Percentiles rank a stretch among this genome's conserved stretches.
These are phyloP conservation scores for Cladopsammia gracilis DNA, from an alignment of 64 coral and sea anemone species.

Conservation along the genomic window DNA sequence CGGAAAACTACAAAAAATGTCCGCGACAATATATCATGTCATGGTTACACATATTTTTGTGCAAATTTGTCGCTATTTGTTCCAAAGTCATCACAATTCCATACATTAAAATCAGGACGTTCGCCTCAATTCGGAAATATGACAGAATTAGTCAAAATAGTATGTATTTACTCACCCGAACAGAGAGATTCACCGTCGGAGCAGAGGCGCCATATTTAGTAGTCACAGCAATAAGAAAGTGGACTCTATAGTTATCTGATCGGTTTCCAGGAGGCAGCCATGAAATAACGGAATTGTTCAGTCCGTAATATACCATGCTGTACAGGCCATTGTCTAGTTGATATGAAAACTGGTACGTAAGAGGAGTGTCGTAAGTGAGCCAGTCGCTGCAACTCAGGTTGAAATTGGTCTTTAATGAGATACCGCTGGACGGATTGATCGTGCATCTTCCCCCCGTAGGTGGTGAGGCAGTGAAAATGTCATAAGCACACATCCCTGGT, in stretches of 20 bases:
- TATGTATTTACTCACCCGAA: background rate
- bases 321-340: slow-evolving; percentile 18
- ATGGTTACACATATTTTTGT: too few relatives aligned
- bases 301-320: slow-evolving; percentile 63
- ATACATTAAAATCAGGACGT: too few relatives aligned
- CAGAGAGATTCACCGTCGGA: background rate
- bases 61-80: too few relatives aligned
- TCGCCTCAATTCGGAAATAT: too few relatives aligned
- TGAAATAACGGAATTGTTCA: background rate
- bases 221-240: slow-evolving; percentile 20
- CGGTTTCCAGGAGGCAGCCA: slow-evolving; percentile 58
- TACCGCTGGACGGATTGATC: slow-evolving; percentile 47
- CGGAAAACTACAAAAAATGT: too few relatives aligned
- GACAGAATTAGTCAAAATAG: too few relatives aligned
- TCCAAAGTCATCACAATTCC: too few relatives aligned
- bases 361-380: slow-evolving; percentile 7
- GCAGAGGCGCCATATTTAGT: background rate
- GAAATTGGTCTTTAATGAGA: slow-evolving; percentile 60
- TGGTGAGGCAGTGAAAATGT: slow-evolving; percentile 58
- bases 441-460: slow-evolving; percentile 37
- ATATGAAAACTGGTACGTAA: slow-evolving; percentile 71
- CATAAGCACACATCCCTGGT: slow-evolving; percentile 51
- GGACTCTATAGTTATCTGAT: background rate
- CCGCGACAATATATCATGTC: too few relatives aligned
- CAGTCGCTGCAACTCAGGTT: slow-evolving; percentile 51